These are phyloP conservation scores for Gorsachius magnificus DNA, from an alignment of 2,797 vertebrate species.

Conservation along the genomic window DNA sequence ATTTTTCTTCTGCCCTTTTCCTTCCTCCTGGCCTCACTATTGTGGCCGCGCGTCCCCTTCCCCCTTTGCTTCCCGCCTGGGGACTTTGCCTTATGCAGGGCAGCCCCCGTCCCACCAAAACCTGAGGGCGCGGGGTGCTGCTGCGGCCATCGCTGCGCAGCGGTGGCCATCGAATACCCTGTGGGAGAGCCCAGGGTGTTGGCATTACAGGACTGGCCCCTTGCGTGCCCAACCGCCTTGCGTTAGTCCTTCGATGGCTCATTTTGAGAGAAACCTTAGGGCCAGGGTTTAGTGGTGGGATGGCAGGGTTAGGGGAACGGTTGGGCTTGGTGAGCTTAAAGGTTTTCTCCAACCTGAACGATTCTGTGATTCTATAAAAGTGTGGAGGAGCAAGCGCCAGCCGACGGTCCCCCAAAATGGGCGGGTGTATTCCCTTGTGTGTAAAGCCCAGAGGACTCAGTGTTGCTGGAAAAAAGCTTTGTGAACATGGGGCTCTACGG, in stretches of 20 bases:
- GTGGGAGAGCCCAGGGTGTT: not conserved
- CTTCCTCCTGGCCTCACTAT: not conserved
- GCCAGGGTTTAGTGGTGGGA: too few species aligned
- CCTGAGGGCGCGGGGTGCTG: accelerated
- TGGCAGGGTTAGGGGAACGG: too few species aligned
- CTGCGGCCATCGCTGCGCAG: accelerated
- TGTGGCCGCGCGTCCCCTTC: not conserved
- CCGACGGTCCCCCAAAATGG: accelerated
- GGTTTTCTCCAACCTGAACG: too few species aligned
- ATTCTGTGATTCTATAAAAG: not conserved
- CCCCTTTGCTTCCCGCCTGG: not conserved
- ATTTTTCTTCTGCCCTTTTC: constrained; percentile 13
- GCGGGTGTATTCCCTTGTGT: not conserved
- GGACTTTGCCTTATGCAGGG: not conserved
- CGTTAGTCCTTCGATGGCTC: accelerated
- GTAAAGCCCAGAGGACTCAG: accelerated
- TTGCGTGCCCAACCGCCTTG: accelerated
- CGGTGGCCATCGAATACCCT: accelerated
- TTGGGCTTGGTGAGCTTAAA: too few species aligned
- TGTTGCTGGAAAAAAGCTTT: not conserved
- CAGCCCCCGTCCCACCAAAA: not conserved
- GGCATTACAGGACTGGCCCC: accelerated
- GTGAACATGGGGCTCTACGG: accelerated
- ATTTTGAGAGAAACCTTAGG: too few species aligned
- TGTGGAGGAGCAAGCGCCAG: not conserved